Evolutionary conservation across 2,888 invertebrate species (phyloP).

Genomic region (Drosophila ezoana): DNA sequence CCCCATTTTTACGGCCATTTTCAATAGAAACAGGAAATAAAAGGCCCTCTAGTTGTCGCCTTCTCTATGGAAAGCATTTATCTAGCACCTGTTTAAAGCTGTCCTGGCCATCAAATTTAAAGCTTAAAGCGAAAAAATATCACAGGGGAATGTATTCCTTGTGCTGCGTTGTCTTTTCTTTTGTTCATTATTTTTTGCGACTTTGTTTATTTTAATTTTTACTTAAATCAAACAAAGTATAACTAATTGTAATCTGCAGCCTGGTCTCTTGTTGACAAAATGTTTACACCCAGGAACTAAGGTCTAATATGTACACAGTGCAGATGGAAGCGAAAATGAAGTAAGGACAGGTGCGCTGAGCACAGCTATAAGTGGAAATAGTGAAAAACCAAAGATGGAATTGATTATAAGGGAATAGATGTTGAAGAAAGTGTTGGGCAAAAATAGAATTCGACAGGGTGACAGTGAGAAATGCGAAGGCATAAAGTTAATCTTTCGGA

Average conservation of each 20-base stretch:
- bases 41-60: not conserved
- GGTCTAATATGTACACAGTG: constrained; percentile 12
- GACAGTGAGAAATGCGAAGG: too few relatives aligned
- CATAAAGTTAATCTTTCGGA: too few relatives aligned
- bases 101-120: constrained; percentile 4
- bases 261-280: constrained; percentile 11
- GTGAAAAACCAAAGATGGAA: not conserved
- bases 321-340: not conserved
- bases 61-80: not conserved
- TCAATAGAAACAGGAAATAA: too few relatives aligned
- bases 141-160: not conserved
- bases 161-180: not conserved
- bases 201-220: constrained; percentile 24
- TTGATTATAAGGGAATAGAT: not conserved
- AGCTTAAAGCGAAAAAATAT: not conserved
- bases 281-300: constrained; percentile 9
- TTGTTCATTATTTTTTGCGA: not conserved
- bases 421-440: too few relatives aligned
- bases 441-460: too few relatives aligned
- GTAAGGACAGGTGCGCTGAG: too few relatives aligned
- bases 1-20: too few relatives aligned
- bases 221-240: constrained; percentile 4
- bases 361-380: not conserved
- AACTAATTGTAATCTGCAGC: constrained; percentile 27
- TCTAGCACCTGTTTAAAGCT: not conserved